Percentiles rank a stretch among this genome's conserved stretches.
phyloP scores from a whole-genome alignment of 2,113 vertebrate genomes.

The Odocoileus virginianus region DNA sequence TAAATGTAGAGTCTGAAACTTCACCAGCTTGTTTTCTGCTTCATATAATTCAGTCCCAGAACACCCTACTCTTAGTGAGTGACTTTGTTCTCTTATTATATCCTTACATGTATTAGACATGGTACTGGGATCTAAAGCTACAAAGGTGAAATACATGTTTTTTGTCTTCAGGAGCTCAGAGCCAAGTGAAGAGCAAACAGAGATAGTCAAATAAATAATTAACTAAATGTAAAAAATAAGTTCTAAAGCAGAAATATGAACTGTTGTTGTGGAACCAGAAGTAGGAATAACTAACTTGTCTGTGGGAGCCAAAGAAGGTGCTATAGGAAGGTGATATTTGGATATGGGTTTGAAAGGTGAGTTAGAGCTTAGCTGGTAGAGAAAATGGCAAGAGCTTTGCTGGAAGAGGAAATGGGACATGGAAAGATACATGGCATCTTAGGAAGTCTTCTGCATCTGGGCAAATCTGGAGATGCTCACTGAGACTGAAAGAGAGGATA shows the following conservation, averaged over 20 bases:
- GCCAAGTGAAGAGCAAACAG: neutral
- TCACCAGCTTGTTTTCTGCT: neutral
- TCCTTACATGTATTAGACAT: neutral
- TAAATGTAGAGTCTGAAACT: neutral
- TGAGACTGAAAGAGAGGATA: neutral
- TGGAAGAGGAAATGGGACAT: neutral
- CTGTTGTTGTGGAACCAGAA: neutral
- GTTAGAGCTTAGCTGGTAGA: neutral
- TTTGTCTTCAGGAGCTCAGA: neutral
- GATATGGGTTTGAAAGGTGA: neutral
- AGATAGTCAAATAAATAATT: neutral
- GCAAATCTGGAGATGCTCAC: neutral
- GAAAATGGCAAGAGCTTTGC: neutral
- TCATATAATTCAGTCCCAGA: neutral
- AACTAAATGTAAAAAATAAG: neutral
- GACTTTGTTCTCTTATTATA: neutral
- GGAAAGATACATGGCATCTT: too few relatives aligned
- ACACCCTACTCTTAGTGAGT: neutral
- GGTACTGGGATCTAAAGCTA: neutral
- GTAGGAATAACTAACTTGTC: neutral
- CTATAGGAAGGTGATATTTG: neutral
- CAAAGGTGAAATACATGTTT: neutral
- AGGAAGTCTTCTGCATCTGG: neutral
- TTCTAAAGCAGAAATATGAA: neutral
- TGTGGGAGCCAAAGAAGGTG: neutral